phyloP scores from a whole-genome alignment of 2,888 invertebrate species.

The Saturnia pavonia region DNA sequence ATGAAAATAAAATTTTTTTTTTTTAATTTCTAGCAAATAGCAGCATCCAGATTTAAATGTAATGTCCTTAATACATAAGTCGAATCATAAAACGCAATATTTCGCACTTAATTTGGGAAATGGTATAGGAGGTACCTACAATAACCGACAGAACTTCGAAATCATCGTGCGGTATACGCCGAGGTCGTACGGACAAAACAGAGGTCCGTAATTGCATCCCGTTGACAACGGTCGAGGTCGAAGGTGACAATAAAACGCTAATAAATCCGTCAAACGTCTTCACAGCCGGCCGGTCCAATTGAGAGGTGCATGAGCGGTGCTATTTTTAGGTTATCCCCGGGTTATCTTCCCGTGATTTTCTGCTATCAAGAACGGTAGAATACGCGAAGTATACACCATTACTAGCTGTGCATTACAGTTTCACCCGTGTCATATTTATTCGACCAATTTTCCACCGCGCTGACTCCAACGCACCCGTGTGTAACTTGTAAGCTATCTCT shows the following conservation, averaged over 20 bases:
- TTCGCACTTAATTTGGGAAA: background rate
- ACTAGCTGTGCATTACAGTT: too few species aligned
- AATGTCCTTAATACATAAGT: background rate
- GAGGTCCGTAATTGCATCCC: conserved; percentile 11
- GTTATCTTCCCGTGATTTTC: background rate
- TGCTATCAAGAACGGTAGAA: background rate
- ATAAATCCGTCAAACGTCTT: conserved; percentile 8
- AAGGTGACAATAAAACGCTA: background rate
- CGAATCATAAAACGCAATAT: background rate
- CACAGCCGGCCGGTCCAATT: background rate
- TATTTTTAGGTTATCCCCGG: background rate
- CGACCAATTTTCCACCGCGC: too few species aligned
- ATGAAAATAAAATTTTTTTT: too few species aligned
- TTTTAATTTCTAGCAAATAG: background rate
- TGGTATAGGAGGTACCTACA: background rate
- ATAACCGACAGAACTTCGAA: background rate
- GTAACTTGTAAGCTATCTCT: too few species aligned
- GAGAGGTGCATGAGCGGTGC: background rate
- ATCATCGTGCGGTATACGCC: background rate
- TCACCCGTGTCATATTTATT: too few species aligned
- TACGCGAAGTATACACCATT: background rate
- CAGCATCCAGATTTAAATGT: background rate
- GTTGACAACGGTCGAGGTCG: conserved; percentile 1
- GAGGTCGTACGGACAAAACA: background rate
- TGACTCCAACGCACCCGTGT: too few species aligned